Conservation (phyloP, 2,797 vertebrate genomes). For the Enteromius treurensis region DNA sequence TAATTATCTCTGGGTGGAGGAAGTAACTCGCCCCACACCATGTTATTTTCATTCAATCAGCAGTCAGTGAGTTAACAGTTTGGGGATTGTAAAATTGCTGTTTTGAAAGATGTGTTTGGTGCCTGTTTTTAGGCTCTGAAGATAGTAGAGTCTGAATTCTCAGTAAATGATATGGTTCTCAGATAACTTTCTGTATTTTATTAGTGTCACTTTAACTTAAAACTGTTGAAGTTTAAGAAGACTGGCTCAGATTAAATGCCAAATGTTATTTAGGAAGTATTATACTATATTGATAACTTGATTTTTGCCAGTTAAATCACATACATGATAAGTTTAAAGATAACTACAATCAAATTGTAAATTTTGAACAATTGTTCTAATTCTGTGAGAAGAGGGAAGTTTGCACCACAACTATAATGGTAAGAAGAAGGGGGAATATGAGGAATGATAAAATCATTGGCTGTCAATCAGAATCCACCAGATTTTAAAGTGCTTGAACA, state of each 20-base stretch:
- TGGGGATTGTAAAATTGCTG: slow-evolving; percentile 40
- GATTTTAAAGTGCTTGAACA: too few relatives aligned
- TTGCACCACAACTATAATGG: background rate
- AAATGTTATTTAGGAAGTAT: background rate
- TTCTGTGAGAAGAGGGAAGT: background rate
- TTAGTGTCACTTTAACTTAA: background rate
- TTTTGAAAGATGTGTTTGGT: slow-evolving; percentile 26
- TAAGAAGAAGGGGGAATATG: too few relatives aligned
- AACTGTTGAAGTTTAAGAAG: background rate
- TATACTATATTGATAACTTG: background rate
- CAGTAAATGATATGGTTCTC: slow-evolving; percentile 17
- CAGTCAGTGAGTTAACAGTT: slow-evolving; percentile 38
- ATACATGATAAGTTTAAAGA: background rate
- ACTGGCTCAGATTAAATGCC: background rate
- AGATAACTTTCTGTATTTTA: background rate
- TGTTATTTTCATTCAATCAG: slow-evolving; percentile 54
- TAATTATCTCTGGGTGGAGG: slow-evolving; percentile 60
- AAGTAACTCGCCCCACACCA: slow-evolving; percentile 38
- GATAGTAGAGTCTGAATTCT: background rate
- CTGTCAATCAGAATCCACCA: background rate
- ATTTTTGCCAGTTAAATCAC: background rate
- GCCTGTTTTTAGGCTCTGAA: slow-evolving; percentile 13
- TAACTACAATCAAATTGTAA: background rate
- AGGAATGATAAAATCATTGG: background rate
- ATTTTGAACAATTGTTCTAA: background rate